Percentiles rank a stretch among this genome's conserved stretches.
These are phyloP conservation scores for Sebastes reedi DNA, from an alignment of 2,797 vertebrate genomes.

Conservation along the genomic window DNA sequence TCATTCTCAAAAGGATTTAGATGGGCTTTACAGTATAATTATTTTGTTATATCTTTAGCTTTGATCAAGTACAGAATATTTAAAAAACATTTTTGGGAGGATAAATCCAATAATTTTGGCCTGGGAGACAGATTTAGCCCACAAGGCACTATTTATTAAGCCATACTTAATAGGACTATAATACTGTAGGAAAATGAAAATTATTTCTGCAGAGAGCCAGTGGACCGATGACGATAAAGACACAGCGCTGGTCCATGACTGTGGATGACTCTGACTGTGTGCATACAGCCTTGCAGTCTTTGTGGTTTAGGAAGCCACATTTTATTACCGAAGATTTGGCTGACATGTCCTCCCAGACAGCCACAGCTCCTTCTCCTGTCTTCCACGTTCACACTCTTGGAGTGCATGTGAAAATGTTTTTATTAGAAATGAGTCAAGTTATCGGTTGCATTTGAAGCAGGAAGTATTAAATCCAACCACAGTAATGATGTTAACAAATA, in stretches of 20 bases:
- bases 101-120: background rate
- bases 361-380: too few relatives aligned
- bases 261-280: slow-evolving; percentile 4
- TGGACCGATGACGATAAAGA: background rate
- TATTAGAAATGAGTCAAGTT: too few relatives aligned
- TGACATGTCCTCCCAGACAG: too few relatives aligned
- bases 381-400: too few relatives aligned
- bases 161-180: background rate
- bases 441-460: too few relatives aligned
- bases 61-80: background rate
- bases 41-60: background rate
- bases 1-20: background rate
- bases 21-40: background rate
- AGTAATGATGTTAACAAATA: too few relatives aligned
- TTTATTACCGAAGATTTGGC: too few relatives aligned
- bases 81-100: too few relatives aligned
- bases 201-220: background rate
- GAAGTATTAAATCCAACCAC: too few relatives aligned
- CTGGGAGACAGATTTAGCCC: background rate
- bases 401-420: too few relatives aligned
- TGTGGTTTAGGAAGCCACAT: too few relatives aligned
- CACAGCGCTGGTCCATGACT: background rate
- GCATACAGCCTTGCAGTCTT: background rate
- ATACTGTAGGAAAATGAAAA: background rate
- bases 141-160: background rate